Percentiles rank a stretch among this genome's conserved stretches.
phyloP scores from a whole-genome alignment of 2,888 invertebrate species.

The Diarsia mendica region DNA sequence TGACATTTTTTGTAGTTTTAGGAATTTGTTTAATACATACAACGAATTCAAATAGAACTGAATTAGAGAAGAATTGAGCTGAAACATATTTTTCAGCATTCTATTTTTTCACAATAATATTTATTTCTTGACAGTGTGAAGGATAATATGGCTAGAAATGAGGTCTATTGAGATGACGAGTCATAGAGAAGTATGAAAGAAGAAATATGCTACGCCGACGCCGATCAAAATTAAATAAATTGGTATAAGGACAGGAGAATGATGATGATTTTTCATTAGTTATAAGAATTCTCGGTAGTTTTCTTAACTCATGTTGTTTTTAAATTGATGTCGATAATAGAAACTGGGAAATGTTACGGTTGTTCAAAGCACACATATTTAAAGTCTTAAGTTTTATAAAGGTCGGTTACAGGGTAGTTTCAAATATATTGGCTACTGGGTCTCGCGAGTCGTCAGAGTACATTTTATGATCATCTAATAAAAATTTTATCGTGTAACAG shows the following conservation, averaged over 20 bases:
- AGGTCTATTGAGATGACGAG: no score
- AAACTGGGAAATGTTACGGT: slow-evolving; percentile 45
- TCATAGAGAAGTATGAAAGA: no score
- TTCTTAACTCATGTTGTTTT: slow-evolving; percentile 10
- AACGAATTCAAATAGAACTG: slow-evolving; percentile 32
- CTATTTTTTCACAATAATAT: neutral
- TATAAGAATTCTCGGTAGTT: neutral
- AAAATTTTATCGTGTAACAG: slow-evolving; percentile 90
- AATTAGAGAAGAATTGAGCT: slow-evolving; percentile 20
- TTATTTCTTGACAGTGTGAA: no score
- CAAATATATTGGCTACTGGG: slow-evolving; percentile 89
- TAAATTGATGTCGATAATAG: slow-evolving; percentile 37
- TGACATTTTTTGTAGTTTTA: slow-evolving; percentile 76
- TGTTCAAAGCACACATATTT: slow-evolving; percentile 65
- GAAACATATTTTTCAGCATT: neutral
- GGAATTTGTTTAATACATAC: slow-evolving; percentile 54
- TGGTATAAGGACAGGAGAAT: no score
- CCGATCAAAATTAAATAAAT: no score
- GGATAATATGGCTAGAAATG: no score
- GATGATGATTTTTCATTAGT: neutral
- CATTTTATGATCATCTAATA: slow-evolving; percentile 89
- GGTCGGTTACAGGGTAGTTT: slow-evolving; percentile 87
- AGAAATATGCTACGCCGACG: no score
- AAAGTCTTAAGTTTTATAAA: slow-evolving; percentile 81
- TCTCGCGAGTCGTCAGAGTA: slow-evolving; percentile 86